These are phyloP conservation scores for Bombus waltoni DNA, from an alignment of 1,140 invertebrate genomes.

Conservation along the genomic window DNA sequence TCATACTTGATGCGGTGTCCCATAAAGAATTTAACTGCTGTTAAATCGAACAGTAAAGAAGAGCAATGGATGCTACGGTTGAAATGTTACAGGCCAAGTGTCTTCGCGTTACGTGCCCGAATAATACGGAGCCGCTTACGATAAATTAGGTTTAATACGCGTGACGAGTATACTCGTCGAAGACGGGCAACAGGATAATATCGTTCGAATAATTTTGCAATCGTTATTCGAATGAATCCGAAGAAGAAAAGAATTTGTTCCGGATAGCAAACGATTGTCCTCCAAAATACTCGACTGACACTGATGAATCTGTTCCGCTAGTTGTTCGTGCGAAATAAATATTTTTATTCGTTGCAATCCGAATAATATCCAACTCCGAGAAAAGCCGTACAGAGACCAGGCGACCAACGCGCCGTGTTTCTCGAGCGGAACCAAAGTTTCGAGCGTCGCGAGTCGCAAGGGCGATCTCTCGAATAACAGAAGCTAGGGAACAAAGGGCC, in stretches of 20 bases:
- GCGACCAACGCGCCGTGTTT: background rate
- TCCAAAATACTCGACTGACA: background rate
- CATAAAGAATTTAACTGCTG: too few relatives aligned
- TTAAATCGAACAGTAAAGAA: too few relatives aligned
- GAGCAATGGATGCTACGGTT: too few relatives aligned
- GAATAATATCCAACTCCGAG: background rate
- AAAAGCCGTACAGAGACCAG: background rate
- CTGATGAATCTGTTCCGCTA: background rate
- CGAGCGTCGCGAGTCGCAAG: background rate
- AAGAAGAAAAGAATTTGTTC: background rate
- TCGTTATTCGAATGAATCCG: background rate
- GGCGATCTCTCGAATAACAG: conserved; percentile 34
- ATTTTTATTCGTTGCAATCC: background rate
- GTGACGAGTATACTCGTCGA: too few relatives aligned
- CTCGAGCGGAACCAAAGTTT: conserved; percentile 10
- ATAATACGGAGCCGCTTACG: too few relatives aligned
- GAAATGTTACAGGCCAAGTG: too few relatives aligned
- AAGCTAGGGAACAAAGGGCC: conserved; percentile 9
- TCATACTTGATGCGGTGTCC: too few relatives aligned
- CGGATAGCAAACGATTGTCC: background rate
- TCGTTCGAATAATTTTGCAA: too few relatives aligned
- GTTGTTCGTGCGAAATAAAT: background rate
- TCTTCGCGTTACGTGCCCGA: too few relatives aligned
- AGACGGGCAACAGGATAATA: background rate
- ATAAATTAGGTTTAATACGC: too few relatives aligned